phyloP scores from a whole-genome alignment of 35 echinoderm and acorn worm species.

The Apostichopus japonicus region DNA sequence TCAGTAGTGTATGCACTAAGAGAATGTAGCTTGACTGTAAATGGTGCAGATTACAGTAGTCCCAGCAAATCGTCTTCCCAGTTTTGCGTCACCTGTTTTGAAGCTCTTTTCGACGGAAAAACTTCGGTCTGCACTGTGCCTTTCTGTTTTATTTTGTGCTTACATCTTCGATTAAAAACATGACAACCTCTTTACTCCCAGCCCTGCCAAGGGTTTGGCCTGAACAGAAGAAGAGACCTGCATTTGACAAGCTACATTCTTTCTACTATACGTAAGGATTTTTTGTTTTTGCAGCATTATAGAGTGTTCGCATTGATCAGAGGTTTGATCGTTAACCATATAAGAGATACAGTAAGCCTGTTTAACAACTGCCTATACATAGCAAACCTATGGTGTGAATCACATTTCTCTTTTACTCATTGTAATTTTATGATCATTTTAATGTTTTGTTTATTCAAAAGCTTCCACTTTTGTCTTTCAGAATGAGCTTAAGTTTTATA shows the following conservation, averaged over 20 bases:
- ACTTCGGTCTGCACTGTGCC: too few species aligned
- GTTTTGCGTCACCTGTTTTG: not conserved
- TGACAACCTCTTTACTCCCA: constrained; percentile 92
- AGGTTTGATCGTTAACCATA: not conserved
- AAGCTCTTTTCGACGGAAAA: too few species aligned
- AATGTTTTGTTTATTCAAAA: too few species aligned
- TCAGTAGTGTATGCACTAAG: too few species aligned
- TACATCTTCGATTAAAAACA: constrained; percentile 21
- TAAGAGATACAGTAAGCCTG: too few species aligned
- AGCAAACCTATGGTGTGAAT: too few species aligned
- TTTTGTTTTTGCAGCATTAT: not conserved
- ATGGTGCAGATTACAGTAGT: not conserved
- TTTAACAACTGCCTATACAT: too few species aligned
- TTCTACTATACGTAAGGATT: constrained; percentile 97
- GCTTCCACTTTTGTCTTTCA: too few species aligned
- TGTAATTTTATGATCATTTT: too few species aligned
- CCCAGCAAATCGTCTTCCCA: constrained; percentile 45
- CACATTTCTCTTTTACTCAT: too few species aligned
- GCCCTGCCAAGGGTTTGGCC: constrained; percentile 83
- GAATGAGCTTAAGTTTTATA: too few species aligned
- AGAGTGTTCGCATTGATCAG: not conserved
- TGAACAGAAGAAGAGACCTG: constrained; percentile 66
- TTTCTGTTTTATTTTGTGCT: too few species aligned
- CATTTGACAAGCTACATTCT: constrained; percentile 77
- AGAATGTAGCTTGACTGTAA: not conserved